Base-by-base conservation (phyloP, 2,113 vertebrate species). In the Speoplatyrhinus poulsoni region DNA sequence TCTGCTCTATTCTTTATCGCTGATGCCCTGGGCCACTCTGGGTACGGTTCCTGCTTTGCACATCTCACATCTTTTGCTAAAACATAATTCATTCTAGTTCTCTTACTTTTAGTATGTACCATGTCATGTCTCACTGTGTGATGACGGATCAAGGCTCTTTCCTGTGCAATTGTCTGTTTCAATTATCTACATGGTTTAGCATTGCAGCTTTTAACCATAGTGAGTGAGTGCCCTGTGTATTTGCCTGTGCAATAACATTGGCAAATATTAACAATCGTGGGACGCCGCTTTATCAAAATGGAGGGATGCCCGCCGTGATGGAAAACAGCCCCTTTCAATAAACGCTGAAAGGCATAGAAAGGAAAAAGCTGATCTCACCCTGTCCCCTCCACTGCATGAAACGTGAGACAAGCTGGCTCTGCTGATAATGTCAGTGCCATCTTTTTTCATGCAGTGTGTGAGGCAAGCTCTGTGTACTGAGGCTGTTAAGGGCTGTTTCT, bases 401-500 rank as follows among this genome's bases (percentile, higher is more conserved):
- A 82, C 81, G 82, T 86, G 88, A 88, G 85, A 88, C 88, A 85
- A 86, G 87, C 85, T 87, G 87, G 86, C 81, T 84, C 69, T 80
- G 72, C 87, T 84, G 90, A 91, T 90, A 90, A 91, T 88, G 90
- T 90, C 88, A 90, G 79, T 88, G 81, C 79, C 87, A 91, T 91
- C 85, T 87, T 87, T 91, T 91, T 85, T 79, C 88, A 85, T 84
- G 80, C 79, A 32, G 73, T 67, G 80, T 83, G 73, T 83, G 82
- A 83, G 85, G 67, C 71, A 71, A 61, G 80, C 81, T 83, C 69
- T 82, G 90, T 88, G 83, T 83, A 72, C 80, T 52, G 76, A 87
- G 81, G 84, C 81, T 77, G 85, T 87, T 79, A 80, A 80, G 77
- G 73, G 79, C 77, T 83, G 77, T 71, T 82, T 84, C 79, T 88